Conservation (phyloP, 2,797 vertebrate species). For the Sebastes reedi region DNA sequence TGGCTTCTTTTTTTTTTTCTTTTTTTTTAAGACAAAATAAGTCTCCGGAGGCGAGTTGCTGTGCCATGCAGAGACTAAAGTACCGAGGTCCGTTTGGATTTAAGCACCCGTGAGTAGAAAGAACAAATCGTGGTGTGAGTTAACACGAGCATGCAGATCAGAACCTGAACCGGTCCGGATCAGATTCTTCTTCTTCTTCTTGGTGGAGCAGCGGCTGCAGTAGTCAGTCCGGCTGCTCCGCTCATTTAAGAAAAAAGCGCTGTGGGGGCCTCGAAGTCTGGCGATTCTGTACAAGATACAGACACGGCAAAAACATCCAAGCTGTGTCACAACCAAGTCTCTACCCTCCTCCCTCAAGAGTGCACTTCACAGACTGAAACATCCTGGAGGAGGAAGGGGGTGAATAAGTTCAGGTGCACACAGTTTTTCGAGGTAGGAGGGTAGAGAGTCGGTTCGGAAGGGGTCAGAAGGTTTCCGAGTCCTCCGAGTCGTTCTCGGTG, state of each 20-base stretch:
- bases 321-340: constrained; percentile 4
- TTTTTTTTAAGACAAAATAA: constrained; percentile 36
- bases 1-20: constrained; percentile 46
- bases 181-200: neutral
- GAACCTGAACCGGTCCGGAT: neutral
- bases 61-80: constrained; percentile 40
- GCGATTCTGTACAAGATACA: constrained; percentile 16
- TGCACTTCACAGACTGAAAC: neutral
- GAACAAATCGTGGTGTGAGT: constrained; percentile 34
- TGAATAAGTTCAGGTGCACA: constrained; percentile 34
- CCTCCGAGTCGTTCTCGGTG: constrained; percentile 91
- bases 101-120: constrained; percentile 68
- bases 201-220: constrained; percentile 7
- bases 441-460: constrained; percentile 13
- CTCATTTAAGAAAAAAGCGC: neutral
- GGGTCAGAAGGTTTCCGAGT: constrained; percentile 95
- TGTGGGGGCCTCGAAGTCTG: constrained; percentile 12
- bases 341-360: constrained; percentile 26
- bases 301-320: constrained; percentile 17
- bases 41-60: constrained; percentile 35
- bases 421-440: constrained; percentile 29
- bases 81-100: constrained; percentile 73
- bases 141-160: constrained; percentile 50
- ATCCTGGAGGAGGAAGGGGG: neutral
- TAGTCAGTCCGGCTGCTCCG: neutral